These are phyloP conservation scores for Piaya cayana DNA, from an alignment of 2,113 vertebrate species.

Conservation along the genomic window DNA sequence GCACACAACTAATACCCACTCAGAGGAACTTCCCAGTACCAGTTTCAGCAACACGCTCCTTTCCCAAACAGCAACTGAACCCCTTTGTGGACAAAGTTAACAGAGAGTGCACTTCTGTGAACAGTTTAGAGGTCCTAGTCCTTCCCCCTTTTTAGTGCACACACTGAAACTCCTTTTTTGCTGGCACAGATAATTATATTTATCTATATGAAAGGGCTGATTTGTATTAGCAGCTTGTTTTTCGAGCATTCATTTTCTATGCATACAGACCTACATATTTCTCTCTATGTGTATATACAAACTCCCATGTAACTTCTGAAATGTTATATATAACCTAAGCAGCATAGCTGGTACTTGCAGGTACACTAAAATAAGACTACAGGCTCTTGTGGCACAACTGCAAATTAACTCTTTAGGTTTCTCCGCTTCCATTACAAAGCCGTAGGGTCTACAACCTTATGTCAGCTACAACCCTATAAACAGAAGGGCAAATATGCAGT, in stretches of 20 bases:
- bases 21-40: not conserved
- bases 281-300: not conserved
- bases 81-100: not conserved
- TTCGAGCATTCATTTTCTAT: not conserved
- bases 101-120: not conserved
- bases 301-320: not conserved
- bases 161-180: not conserved
- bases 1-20: not conserved
- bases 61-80: not conserved
- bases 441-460: not conserved
- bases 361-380: not conserved
- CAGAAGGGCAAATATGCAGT: fast-evolving
- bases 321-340: not conserved
- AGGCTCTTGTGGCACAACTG: not conserved
- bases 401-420: not conserved
- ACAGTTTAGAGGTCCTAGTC: not conserved
- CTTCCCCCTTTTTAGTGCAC: not conserved
- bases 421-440: not conserved
- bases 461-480: not conserved
- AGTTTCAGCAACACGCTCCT: not conserved
- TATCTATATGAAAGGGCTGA: not conserved
- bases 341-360: not conserved
- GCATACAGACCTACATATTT: fast-evolving
- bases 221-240: not conserved
- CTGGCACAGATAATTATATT: not conserved